Conservation (phyloP, 2,113 vertebrate species). For the Crotalus helleri region DNA sequence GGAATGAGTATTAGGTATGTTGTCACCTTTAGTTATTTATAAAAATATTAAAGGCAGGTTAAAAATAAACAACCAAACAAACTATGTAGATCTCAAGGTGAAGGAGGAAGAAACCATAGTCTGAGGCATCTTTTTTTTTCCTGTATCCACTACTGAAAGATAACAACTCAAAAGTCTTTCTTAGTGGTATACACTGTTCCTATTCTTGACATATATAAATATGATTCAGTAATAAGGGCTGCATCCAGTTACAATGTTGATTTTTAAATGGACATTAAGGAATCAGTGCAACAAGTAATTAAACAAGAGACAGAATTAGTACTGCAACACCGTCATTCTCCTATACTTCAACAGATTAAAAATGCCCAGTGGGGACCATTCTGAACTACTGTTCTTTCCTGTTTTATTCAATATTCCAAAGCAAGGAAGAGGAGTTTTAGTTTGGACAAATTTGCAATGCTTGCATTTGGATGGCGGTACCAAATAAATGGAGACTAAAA, state of each 20-base stretch:
- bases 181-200: not conserved
- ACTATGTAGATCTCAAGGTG: not conserved
- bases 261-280: slow-evolving; percentile 4
- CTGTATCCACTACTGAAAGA: not conserved
- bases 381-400: slow-evolving; percentile 41
- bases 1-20: not conserved
- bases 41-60: not conserved
- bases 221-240: not conserved
- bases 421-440: slow-evolving; percentile 37
- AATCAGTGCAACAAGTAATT: slow-evolving; percentile 27
- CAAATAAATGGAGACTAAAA: slow-evolving; percentile 34
- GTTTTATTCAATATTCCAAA: slow-evolving; percentile 38
- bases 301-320: not conserved
- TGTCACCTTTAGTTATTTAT: not conserved
- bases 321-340: slow-evolving; percentile 39
- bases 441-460: slow-evolving; percentile 31
- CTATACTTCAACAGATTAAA: slow-evolving; percentile 46
- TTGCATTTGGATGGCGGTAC: slow-evolving; percentile 31
- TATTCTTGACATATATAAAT: not conserved
- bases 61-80: not conserved
- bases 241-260: not conserved
- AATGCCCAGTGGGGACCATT: slow-evolving; percentile 36
- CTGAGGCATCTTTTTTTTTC: not conserved
- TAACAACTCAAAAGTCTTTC: not conserved
- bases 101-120: not conserved